A percentile compares a stretch with the other conserved stretches of the same genome.
phyloP scores from a whole-genome alignment of 2,113 vertebrate species.

The Varanus salvator region DNA sequence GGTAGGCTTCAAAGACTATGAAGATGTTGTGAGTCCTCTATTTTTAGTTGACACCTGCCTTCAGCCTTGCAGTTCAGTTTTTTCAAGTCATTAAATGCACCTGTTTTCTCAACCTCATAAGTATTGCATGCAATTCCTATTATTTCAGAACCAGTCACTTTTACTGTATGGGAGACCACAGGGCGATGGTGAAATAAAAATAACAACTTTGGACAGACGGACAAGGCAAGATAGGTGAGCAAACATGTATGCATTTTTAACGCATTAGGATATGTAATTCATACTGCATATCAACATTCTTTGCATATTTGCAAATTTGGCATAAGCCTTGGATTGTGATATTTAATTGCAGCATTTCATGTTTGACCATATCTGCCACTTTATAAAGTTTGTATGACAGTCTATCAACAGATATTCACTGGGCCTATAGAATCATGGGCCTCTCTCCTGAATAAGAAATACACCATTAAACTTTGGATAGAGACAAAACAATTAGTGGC shows the following conservation, averaged over 20 bases:
- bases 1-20: no score
- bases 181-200: conserved; percentile 93
- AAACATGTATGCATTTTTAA: neutral
- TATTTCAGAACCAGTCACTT: conserved; percentile 90
- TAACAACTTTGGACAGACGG: conserved; percentile 92
- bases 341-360: neutral
- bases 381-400: neutral
- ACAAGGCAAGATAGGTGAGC: conserved; percentile 96
- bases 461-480: neutral
- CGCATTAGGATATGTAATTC: neutral
- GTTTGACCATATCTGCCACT: neutral
- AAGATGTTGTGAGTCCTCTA: neutral
- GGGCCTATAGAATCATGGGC: neutral
- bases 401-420: neutral
- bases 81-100: neutral
- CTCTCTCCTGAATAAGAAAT: neutral
- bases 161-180: conserved; percentile 92
- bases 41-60: neutral
- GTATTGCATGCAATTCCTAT: conserved; percentile 17
- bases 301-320: neutral
- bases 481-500: neutral
- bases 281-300: neutral
- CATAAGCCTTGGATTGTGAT: neutral
- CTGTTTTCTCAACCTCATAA: neutral
- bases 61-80: neutral